Percentiles rank a stretch among this genome's conserved stretches.
phyloP scores from a whole-genome alignment of 2,888 invertebrate genomes.

The Latrodectus hesperus region DNA sequence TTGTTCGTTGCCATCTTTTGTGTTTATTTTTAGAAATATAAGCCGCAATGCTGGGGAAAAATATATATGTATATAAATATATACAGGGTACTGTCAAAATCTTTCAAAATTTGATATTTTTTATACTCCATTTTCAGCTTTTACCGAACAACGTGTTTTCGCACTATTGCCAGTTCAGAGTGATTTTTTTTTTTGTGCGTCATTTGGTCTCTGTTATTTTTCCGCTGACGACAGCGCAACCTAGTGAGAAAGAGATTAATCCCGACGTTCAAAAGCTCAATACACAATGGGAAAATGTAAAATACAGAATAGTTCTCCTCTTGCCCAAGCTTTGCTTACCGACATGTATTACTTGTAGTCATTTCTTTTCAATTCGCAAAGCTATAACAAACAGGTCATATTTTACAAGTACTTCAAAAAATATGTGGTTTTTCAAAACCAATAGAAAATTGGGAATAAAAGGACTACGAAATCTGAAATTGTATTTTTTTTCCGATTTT shows the following conservation, averaged over 20 bases:
- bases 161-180: conserved; percentile 14
- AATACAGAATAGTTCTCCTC: conserved; percentile 14
- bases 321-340: conserved; percentile 15
- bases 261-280: conserved; percentile 60
- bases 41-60: conserved; percentile 25
- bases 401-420: conserved; percentile 29
- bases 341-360: conserved; percentile 39
- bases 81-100: conserved; percentile 29
- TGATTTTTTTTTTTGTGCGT: not conserved
- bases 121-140: conserved; percentile 10
- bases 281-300: conserved; percentile 50
- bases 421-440: conserved; percentile 25
- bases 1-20: not conserved
- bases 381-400: conserved; percentile 31
- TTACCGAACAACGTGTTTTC: conserved; percentile 49
- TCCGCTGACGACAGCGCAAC: conserved; percentile 55
- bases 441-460: not conserved
- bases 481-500: not conserved
- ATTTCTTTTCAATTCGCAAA: conserved; percentile 26
- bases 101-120: conserved; percentile 22
- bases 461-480: conserved; percentile 8
- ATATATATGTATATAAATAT: conserved; percentile 1
- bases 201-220: conserved; percentile 1
- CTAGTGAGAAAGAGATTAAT: conserved; percentile 61
- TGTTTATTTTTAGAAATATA: conserved; percentile 46